Base-by-base conservation (phyloP, 2,888 invertebrate genomes). In the Melipona beecheii region DNA sequence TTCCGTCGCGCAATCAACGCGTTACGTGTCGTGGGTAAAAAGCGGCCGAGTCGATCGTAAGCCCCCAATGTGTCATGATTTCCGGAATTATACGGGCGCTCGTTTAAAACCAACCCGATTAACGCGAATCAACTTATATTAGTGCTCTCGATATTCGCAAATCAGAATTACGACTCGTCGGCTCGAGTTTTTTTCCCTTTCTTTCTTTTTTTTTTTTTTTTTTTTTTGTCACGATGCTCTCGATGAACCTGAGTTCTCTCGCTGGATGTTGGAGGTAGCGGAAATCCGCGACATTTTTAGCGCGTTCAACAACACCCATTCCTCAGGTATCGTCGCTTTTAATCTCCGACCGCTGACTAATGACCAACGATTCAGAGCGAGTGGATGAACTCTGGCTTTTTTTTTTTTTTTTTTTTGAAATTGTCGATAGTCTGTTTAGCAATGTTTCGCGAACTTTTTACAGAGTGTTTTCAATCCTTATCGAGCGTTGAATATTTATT, bases 91-190 rank as follows among this genome's bases (percentile, higher is more conserved):
- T 83, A 83, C 81, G 62, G 70, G 52, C 15, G 69, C 76, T 70
- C 65, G 79, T 83, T 84, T 79, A 84, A 83, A 84, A 83, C 73
- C 84, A 21, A 13, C 36, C 73, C 75, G 84, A 83, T 83, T 84
- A 83, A 73, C 83, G 73, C 60, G 84, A 83, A 84, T 84, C 83
- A 83, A 79, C 83, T 83, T 83, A 84, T 84, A 84, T 84, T 84
- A 83, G 75, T 73, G 70, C 62, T 73, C 83, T 73, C 83, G 75
- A 83, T 83, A 76, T 83, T 79, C 83, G 79, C 64, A 73, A 83
- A 79, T 84, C 84, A 83, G 79, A 76, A 79, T 84, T 79, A 83
- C 73, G 62, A 69, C 70, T 64, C 64, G 27, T 56, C 24, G 21
- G 13, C 24, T 36, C 24, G 9, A 36, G 6, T 36, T 36, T 60